phyloP scores from a whole-genome alignment of 1,140 invertebrate species.

The Dufourea novaeangliae region DNA sequence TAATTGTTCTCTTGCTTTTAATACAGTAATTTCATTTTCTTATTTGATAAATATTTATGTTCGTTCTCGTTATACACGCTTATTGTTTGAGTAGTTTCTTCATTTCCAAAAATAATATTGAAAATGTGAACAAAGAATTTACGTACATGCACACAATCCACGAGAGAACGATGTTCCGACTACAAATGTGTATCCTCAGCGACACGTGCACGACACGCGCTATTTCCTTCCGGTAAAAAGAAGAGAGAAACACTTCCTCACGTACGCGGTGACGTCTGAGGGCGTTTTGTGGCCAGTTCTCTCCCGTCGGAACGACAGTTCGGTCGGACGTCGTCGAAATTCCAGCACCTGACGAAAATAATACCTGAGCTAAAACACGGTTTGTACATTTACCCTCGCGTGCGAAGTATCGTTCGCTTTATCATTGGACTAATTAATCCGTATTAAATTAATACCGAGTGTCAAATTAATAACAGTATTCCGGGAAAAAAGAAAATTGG shows the following conservation, averaged over 20 bases:
- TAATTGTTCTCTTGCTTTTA: too few relatives aligned
- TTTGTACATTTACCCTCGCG: neutral
- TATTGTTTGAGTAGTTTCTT: neutral
- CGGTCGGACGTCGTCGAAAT: neutral
- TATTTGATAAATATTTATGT: neutral
- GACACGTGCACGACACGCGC: neutral
- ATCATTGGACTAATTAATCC: neutral
- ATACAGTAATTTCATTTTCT: neutral
- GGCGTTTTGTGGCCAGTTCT: conserved; percentile 50
- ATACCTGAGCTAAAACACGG: neutral
- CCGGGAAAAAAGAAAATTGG: too few relatives aligned
- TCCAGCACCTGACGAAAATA: neutral
- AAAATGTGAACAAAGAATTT: neutral
- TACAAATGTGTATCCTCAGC: neutral
- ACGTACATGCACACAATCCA: too few relatives aligned
- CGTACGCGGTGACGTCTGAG: conserved; percentile 52
- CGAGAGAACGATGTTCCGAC: neutral
- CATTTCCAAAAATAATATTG: neutral
- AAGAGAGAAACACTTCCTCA: conserved; percentile 34
- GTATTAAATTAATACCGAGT: neutral
- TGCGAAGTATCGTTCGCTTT: neutral
- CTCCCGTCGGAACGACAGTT: conserved; percentile 15
- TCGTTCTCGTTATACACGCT: neutral
- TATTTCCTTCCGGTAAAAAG: neutral
- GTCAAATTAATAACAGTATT: too few relatives aligned